Evolutionary conservation across 2,113 vertebrate species (phyloP).

Genomic region (Seriola quinqueradiata): DNA sequence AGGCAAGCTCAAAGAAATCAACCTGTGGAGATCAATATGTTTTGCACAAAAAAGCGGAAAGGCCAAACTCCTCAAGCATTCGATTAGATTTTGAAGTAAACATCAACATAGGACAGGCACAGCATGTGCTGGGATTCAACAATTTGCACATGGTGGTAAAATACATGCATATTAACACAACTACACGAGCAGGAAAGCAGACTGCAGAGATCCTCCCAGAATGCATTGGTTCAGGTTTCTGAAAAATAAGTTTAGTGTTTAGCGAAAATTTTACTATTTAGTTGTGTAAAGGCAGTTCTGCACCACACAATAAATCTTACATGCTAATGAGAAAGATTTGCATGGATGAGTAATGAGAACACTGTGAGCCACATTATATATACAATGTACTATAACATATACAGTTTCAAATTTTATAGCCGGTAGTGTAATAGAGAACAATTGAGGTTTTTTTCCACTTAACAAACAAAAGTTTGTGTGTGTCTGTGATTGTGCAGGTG

Average conservation of each 20-base stretch:
- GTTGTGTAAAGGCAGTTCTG: not conserved
- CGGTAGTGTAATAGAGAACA: not conserved
- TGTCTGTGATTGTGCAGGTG: constrained; percentile 79
- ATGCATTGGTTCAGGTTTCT: constrained; percentile 3
- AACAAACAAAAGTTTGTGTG: not conserved
- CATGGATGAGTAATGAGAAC: not conserved
- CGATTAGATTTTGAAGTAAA: constrained; percentile 32
- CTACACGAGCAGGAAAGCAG: constrained; percentile 3
- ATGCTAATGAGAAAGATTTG: constrained; percentile 7
- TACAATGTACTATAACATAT: not conserved
- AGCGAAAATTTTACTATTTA: not conserved
- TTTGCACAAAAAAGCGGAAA: constrained; percentile 27
- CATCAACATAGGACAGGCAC: constrained; percentile 13
- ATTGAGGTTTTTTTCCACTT: not conserved
- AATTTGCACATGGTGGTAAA: constrained; percentile 17
- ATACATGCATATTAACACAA: not conserved
- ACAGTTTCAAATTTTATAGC: constrained; percentile 1
- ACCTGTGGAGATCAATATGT: constrained; percentile 28
- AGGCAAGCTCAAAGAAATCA: constrained; percentile 20
- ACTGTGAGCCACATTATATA: not conserved
- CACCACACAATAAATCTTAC: not conserved
- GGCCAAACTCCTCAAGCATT: constrained; percentile 11
- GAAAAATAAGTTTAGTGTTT: not conserved
- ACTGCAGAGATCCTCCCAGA: not conserved
- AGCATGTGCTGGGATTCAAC: constrained; percentile 15